Conservation (phyloP, 1,140 invertebrate species). For the Drosophila setifemur region DNA sequence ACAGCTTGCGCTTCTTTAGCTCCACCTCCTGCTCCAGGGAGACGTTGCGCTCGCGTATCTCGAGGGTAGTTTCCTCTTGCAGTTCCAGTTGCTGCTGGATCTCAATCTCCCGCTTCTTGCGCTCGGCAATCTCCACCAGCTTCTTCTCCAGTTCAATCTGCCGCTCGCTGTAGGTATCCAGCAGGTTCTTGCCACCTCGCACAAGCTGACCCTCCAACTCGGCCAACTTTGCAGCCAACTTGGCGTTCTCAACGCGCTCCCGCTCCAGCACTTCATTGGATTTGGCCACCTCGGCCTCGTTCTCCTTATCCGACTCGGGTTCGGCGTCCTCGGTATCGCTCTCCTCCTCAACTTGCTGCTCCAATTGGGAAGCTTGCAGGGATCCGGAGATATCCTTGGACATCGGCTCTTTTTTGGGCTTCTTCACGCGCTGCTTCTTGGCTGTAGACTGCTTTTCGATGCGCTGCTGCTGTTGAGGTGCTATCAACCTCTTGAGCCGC, state of each 20-base stretch:
- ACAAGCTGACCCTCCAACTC: conserved; percentile 94
- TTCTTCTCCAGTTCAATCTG: conserved; percentile 92
- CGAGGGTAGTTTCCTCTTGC: conserved; percentile 93
- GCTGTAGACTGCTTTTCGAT: conserved; percentile 57
- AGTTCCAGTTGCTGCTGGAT: conserved; percentile 93
- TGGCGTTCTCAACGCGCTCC: conserved; percentile 83
- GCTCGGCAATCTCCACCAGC: conserved; percentile 91
- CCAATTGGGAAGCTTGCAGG: conserved; percentile 19
- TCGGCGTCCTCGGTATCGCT: conserved; percentile 85
- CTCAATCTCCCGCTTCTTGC: conserved; percentile 90
- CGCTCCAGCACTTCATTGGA: conserved; percentile 82
- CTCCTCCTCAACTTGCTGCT: conserved; percentile 83
- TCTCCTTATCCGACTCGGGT: conserved; percentile 83
- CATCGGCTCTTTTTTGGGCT: conserved; percentile 52
- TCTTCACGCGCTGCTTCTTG: conserved; percentile 55
- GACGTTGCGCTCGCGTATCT: conserved; percentile 92
- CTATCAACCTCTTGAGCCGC: conserved; percentile 84
- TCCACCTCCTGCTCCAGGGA: conserved; percentile 96
- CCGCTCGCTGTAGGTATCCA: conserved; percentile 95
- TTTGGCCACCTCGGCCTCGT: conserved; percentile 83
- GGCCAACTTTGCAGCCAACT: conserved; percentile 84
- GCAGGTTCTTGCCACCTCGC: conserved; percentile 92
- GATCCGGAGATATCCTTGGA: conserved; percentile 31
- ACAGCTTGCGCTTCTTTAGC: conserved; percentile 94
- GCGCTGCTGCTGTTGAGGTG: conserved; percentile 81